Conservation (phyloP, 2,888 invertebrate genomes). For the Eretmocerus hayati region DNA sequence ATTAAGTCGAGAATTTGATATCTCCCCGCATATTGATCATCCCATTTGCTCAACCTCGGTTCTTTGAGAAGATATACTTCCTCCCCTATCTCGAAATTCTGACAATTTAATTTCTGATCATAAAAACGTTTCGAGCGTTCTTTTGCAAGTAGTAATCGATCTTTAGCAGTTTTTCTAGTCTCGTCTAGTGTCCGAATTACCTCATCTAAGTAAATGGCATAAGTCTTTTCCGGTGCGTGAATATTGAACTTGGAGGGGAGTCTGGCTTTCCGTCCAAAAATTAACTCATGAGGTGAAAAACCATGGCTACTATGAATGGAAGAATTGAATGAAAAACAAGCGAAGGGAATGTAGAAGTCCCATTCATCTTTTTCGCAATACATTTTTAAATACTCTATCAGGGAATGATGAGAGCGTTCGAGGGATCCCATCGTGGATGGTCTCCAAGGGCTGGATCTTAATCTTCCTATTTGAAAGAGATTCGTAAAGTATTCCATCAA, state of each 20-base stretch:
- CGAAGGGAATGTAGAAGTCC: not conserved
- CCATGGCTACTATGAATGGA: not conserved
- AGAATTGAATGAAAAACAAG: not conserved
- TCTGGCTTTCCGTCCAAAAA: not conserved
- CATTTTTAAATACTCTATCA: not conserved
- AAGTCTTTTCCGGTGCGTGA: not conserved
- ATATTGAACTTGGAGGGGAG: not conserved
- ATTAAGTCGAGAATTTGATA: not conserved
- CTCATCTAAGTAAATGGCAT: not conserved
- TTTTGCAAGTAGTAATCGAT: not conserved
- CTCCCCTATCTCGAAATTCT: not conserved
- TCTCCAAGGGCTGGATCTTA: not conserved
- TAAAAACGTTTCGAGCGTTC: not conserved
- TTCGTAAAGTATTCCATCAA: not conserved
- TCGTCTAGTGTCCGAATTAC: not conserved
- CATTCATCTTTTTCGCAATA: not conserved
- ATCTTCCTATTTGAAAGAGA: not conserved
- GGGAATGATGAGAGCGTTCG: not conserved
- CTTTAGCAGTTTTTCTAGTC: not conserved
- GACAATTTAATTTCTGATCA: not conserved
- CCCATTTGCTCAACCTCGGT: not conserved
- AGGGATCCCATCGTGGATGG: not conserved
- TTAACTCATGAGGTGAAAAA: not conserved
- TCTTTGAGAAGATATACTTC: conserved; percentile 3
- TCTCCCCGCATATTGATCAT: not conserved